Evolutionary conservation across 2,888 invertebrate genomes (phyloP), one percentile per base, ranked within the genome.

Genomic region (Acronicta psi): DNA sequence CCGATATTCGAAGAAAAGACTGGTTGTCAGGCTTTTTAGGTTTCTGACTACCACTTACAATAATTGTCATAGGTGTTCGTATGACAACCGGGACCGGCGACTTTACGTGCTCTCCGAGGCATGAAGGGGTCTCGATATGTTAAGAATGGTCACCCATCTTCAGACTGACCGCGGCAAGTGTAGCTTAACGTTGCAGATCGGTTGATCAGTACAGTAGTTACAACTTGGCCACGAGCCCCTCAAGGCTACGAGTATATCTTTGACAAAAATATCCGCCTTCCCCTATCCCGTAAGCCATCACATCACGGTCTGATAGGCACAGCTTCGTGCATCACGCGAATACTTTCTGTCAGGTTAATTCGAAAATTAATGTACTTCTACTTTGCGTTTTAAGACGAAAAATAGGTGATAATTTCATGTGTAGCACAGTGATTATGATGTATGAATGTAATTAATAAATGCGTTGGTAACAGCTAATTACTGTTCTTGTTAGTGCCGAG

Each of bases 251-350:
- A 29, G 14, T 7, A 10, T 46, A 36, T 36, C 18, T 41, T 7
- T 17, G 9, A 17, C 17, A 10, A 23, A 0, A 11, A 43, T 34
- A 44, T 43, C 56, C 65, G 70, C 67, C 36, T 50, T 20, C 7
- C 16, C 47, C 46, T 62, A 60, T 73, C 53, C 25, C 58, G 41
- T 59, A 56, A 16, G 43, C 74, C 74, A 68, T 47, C 59, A 23
- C 69, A 66, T 61, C 72, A 82, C 83, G 86, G 82, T 86, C 86
- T 82, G 66, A 81, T 86, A 83, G 75, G 42, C 75, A 65, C 36
- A 68, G 79, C 70, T 78, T 81, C 84, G 81, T 82, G 86, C 77
- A 75, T 73, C 85, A 85, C 84, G 77, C 75, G 18, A 69, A 67
- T 69, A 60, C 57, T 81, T 82, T 83, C 83, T 82, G 79, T 70